Percentiles rank a stretch among this genome's conserved stretches.
Conservation (phyloP, 2,888 invertebrate species). For the Gerris lacustris region DNA sequence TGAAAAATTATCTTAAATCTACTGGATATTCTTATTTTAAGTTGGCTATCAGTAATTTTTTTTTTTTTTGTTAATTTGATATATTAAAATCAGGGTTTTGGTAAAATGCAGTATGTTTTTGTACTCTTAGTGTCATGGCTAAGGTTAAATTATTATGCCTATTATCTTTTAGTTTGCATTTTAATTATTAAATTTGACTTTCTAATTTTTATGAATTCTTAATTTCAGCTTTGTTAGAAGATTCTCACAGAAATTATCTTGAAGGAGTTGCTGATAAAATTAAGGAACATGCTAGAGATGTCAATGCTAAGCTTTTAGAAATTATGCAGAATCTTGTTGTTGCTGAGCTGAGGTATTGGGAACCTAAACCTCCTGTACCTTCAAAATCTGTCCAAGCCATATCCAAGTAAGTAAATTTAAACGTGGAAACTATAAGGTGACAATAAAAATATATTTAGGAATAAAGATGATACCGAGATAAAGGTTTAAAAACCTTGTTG, state of each 20-base stretch:
- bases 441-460: neutral
- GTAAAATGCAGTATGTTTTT: too few species aligned
- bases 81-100: too few species aligned
- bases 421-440: neutral
- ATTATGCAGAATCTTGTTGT: slow-evolving; percentile 78
- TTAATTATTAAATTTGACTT: too few species aligned
- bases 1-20: too few species aligned
- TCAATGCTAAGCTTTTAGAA: slow-evolving; percentile 78
- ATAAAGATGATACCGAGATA: neutral
- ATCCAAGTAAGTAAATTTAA: slow-evolving; percentile 44
- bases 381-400: slow-evolving; percentile 79
- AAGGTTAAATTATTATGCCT: too few species aligned
- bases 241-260: slow-evolving; percentile 20
- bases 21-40: too few species aligned
- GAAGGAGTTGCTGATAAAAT: slow-evolving; percentile 66
- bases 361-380: slow-evolving; percentile 88
- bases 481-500: neutral
- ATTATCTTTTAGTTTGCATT: too few species aligned
- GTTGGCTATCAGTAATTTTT: too few species aligned
- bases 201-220: neutral
- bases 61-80: too few species aligned
- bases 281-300: slow-evolving; percentile 79
- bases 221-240: neutral
- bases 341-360: slow-evolving; percentile 75
- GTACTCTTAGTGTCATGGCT: too few species aligned